Evolutionary conservation across 2,113 vertebrate species (phyloP).

Genomic region (Oncorhynchus mykiss): DNA sequence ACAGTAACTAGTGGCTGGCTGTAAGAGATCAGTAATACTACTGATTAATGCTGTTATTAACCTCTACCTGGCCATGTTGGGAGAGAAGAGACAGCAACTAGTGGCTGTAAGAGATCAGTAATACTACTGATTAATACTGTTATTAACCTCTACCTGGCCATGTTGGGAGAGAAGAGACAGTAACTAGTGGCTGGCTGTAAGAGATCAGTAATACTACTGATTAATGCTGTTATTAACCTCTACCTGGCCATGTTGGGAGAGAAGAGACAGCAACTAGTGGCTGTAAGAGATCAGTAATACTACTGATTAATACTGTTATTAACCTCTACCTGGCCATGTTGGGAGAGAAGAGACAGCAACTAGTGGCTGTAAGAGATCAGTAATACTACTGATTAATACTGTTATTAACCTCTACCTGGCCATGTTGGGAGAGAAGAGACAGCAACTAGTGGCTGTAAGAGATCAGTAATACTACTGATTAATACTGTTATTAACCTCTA

Average conservation of each 20-base stretch:
- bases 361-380: constrained; percentile 50
- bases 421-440: neutral
- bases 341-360: neutral
- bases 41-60: too few species aligned
- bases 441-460: constrained; percentile 51
- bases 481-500: constrained; percentile 77
- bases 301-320: constrained; percentile 50
- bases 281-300: constrained; percentile 57
- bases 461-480: neutral
- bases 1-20: constrained; percentile 62
- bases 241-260: constrained; percentile 79
- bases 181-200: constrained; percentile 48
- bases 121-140: neutral
- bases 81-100: too few species aligned
- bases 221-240: constrained; percentile 72
- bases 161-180: neutral
- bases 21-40: too few species aligned
- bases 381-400: neutral
- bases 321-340: constrained; percentile 69
- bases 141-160: constrained; percentile 77
- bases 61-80: constrained; percentile 25
- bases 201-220: constrained; percentile 13
- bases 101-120: constrained; percentile 51
- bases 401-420: constrained; percentile 77
- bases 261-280: constrained; percentile 76